Conservation (phyloP, 2,113 vertebrate species). For the Thalassoma bifasciatum region DNA sequence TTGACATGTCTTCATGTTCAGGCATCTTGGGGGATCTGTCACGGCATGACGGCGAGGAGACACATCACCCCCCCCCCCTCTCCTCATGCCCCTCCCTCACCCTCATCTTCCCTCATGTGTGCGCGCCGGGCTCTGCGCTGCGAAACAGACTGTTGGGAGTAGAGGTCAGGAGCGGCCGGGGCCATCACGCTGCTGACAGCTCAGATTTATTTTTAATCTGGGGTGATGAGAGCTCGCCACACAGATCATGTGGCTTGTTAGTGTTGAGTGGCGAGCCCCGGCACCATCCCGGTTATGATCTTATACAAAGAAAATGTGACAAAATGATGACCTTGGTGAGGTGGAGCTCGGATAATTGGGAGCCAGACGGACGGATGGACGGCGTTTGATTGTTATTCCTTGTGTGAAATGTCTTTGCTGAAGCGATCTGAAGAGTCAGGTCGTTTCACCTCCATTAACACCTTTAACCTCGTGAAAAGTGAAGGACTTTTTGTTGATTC, state of each 20-base stretch:
- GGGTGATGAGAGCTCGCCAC: slow-evolving; percentile 60
- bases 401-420: slow-evolving; percentile 51
- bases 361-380: slow-evolving; percentile 48
- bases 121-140: background rate
- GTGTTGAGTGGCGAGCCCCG: slow-evolving; percentile 46
- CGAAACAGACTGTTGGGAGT: slow-evolving; percentile 39
- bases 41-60: slow-evolving; percentile 39
- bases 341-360: slow-evolving; percentile 61
- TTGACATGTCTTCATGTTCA: slow-evolving; percentile 60
- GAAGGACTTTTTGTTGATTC: slow-evolving; percentile 49
- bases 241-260: slow-evolving; percentile 76
- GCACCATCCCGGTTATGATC: slow-evolving; percentile 19
- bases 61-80: slow-evolving; percentile 13
- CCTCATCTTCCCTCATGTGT: slow-evolving; percentile 25
- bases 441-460: slow-evolving; percentile 58
- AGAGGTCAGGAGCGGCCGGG: slow-evolving; percentile 71
- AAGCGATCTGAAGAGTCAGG: slow-evolving; percentile 34
- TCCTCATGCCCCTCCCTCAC: background rate
- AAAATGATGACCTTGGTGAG: slow-evolving; percentile 75
- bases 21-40: slow-evolving; percentile 64
- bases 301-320: slow-evolving; percentile 63
- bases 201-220: slow-evolving; percentile 82
- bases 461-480: slow-evolving; percentile 46
- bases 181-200: slow-evolving; percentile 71
- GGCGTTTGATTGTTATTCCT: slow-evolving; percentile 74